Percentiles rank a stretch among this genome's conserved stretches.
Evolutionary conservation across 2,113 vertebrate species (phyloP).

Genomic region (Falcunculus frontatus): DNA sequence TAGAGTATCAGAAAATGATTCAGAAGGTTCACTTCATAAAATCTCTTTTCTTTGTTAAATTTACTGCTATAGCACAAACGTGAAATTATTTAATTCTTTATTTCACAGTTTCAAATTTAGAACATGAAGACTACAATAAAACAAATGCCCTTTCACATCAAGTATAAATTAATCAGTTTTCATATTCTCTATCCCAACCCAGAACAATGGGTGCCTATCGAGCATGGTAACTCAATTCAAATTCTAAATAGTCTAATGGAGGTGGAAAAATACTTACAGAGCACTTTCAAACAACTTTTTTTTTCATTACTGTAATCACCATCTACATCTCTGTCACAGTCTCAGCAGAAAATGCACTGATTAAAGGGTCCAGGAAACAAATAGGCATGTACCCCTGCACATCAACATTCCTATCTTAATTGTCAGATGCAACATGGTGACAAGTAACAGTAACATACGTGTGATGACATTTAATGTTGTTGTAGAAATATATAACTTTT

Average conservation of each 20-base stretch:
- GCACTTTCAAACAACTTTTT: not conserved
- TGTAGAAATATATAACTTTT: not conserved
- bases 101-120: not conserved
- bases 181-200: not conserved
- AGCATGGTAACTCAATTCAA: not conserved
- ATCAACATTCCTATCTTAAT: not conserved
- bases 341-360: not conserved
- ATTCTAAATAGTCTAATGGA: not conserved
- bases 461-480: not conserved
- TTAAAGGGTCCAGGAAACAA: not conserved
- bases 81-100: not conserved
- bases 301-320: not conserved
- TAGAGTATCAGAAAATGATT: not conserved
- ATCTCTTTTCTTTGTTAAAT: not conserved
- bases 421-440: not conserved
- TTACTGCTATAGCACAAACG: not conserved
- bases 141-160: not conserved
- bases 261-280: not conserved
- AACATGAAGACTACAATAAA: not conserved
- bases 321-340: not conserved
- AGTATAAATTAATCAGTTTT: not conserved
- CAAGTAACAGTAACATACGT: not conserved
- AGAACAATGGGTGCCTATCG: not conserved
- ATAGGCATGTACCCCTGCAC: not conserved
- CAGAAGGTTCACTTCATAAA: not conserved